Percentiles rank a stretch among this genome's conserved stretches.
Conservation (phyloP, 2,888 invertebrate species). For the Plutella xylostella region DNA sequence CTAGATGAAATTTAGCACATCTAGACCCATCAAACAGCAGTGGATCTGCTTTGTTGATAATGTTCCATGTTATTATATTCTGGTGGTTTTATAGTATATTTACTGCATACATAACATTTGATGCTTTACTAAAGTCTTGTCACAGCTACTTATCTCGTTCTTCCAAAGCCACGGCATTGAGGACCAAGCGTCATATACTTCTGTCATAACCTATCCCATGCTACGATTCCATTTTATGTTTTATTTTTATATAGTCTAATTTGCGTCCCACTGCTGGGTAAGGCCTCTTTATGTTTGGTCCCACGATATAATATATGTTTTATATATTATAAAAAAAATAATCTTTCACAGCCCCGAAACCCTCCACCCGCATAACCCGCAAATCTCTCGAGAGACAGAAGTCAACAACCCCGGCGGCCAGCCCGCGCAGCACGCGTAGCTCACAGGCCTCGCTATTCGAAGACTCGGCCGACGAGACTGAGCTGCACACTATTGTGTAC, state of each 20-base stretch:
- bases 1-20: too few species aligned
- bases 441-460: conserved; percentile 28
- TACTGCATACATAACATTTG: too few species aligned
- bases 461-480: conserved; percentile 46
- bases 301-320: too few species aligned
- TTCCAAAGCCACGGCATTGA: too few species aligned
- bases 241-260: not conserved
- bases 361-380: not conserved
- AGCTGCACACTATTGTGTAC: conserved; percentile 58
- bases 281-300: not conserved
- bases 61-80: too few species aligned
- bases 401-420: not conserved
- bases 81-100: too few species aligned
- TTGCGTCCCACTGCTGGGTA: not conserved
- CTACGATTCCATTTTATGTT: not conserved
- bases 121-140: too few species aligned
- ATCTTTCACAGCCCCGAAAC: not conserved
- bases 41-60: too few species aligned
- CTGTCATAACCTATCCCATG: not conserved
- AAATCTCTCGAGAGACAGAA: not conserved
- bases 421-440: conserved; percentile 12
- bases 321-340: too few species aligned
- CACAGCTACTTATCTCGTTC: too few species aligned
- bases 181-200: not conserved
- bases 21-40: too few species aligned